A percentile compares a stretch with the other conserved stretches of the same genome.
phyloP scores from a whole-genome alignment of 2,888 invertebrate species.

The Aphidius colemani region DNA sequence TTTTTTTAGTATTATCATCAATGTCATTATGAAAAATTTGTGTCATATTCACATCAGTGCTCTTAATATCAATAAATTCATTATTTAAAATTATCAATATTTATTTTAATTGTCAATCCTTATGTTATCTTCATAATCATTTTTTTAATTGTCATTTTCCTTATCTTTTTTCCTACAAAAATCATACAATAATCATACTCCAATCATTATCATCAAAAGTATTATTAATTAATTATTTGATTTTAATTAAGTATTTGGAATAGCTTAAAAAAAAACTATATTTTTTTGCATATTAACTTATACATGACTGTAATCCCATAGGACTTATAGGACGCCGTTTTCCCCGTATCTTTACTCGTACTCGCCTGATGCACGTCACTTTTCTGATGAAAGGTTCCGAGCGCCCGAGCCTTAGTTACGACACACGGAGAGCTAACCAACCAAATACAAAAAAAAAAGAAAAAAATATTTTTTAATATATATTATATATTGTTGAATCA shows the following conservation, averaged over 20 bases:
- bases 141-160: not conserved
- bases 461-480: not conserved
- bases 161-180: slow-evolving; percentile 1
- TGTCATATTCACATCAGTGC: slow-evolving; percentile 34
- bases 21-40: slow-evolving; percentile 31
- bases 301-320: slow-evolving; percentile 40
- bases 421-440: slow-evolving; percentile 11
- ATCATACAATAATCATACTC: not conserved
- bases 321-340: slow-evolving; percentile 40
- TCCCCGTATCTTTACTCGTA: slow-evolving; percentile 38
- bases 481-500: slow-evolving; percentile 1
- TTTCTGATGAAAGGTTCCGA: slow-evolving; percentile 30
- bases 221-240: slow-evolving; percentile 20
- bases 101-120: slow-evolving; percentile 9
- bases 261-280: slow-evolving; percentile 2
- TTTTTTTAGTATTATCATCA: slow-evolving; percentile 31
- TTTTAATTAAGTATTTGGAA: slow-evolving; percentile 1
- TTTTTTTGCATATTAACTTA: slow-evolving; percentile 29
- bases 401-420: slow-evolving; percentile 34
- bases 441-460: slow-evolving; percentile 1
- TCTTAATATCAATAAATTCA: slow-evolving; percentile 27
- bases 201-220: slow-evolving; percentile 10
- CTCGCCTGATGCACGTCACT: slow-evolving; percentile 19
- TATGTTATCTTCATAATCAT: slow-evolving; percentile 17
- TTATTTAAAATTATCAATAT: slow-evolving; percentile 4